Evolutionary conservation across 2,797 vertebrate species (phyloP).

Genomic region (Hapalemur alaotrensis): DNA sequence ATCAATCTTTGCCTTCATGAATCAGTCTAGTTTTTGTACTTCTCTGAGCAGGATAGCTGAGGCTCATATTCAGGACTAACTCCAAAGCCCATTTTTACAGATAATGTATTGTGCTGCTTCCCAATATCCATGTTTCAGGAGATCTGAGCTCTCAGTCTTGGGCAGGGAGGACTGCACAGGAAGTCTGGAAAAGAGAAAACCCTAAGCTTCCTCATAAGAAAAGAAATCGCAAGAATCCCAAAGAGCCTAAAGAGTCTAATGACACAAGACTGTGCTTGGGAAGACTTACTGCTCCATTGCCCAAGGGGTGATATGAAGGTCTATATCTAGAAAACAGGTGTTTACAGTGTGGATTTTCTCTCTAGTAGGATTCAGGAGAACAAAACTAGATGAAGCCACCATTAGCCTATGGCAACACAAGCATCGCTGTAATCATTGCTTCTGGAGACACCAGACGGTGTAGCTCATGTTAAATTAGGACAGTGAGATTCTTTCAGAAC

Average conservation of each 20-base stretch:
- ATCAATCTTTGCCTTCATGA: not conserved
- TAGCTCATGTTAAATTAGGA: constrained; percentile 43
- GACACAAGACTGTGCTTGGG: not conserved
- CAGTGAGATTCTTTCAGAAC: constrained; percentile 24
- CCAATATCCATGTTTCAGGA: not conserved
- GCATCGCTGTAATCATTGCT: not conserved
- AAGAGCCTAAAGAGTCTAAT: not conserved
- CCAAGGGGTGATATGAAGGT: not conserved
- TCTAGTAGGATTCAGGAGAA: not conserved
- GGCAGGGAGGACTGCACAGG: not conserved
- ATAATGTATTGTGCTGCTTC: not conserved
- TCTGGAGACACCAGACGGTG: constrained; percentile 24
- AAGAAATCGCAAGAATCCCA: not conserved
- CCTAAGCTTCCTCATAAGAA: not conserved
- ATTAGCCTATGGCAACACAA: not conserved
- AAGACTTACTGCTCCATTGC: not conserved
- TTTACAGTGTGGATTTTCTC: constrained; percentile 10
- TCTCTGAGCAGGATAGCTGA: not conserved
- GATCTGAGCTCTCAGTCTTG: not conserved
- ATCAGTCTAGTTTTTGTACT: not conserved
- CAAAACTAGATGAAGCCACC: not conserved
- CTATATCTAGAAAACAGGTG: constrained; percentile 1
- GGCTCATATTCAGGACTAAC: not conserved
- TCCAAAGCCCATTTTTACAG: not conserved
- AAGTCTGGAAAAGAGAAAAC: constrained; percentile 6